Base-by-base conservation (phyloP, 2,113 vertebrate species). In the Stomatorhinus ivindoensis region DNA sequence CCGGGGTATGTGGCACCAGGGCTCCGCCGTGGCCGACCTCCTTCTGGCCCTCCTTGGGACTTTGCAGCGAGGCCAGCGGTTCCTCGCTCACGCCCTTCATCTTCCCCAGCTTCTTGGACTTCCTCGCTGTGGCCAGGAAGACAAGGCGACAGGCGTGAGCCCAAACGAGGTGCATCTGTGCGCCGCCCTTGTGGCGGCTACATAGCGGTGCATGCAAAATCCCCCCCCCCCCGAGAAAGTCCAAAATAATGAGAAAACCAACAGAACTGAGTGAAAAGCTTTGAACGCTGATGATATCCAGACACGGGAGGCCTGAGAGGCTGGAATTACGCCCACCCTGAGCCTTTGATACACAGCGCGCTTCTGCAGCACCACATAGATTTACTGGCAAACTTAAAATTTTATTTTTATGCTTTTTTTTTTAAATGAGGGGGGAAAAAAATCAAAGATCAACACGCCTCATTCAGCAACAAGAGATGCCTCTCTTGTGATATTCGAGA, bases 61-160 rank as follows among this genome's bases (percentile, higher is more conserved):
- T 96, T 93, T 97, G 97, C 2, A 96, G 96, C 0, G 95, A 46
- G 19, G 82, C 44, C 17, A 84, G 95, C 65, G 96, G 95, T 21
- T 99, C 98, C 90, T 99, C 98, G 0, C 95, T 97, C 87, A 98
- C 94, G 85, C 97, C 97, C 96, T 99, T 99, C 93, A 99, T 95
- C 91, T 99, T 99, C 3, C 98, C 98, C 93, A 99, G 90, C 93
- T 99, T 99, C 94, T 99, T 99, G 15, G 98, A 99, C 94, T 99
- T 99, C 0, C 98, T 97, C 47, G 98, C 98, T 99, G 95, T 35
- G 15, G 48, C 48, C 9, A 46, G 46, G 21, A 87, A 44, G 53
- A 65, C 87, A 87, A 35, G 55, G 53, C 7, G 82, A 13, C 42
- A 13, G 39, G 21, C 39, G 44, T 84, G 39, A 84, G 82, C 17